These are phyloP conservation scores for Rhagoletis pomonella DNA, from an alignment of 1,140 invertebrate species.

Conservation along the genomic window DNA sequence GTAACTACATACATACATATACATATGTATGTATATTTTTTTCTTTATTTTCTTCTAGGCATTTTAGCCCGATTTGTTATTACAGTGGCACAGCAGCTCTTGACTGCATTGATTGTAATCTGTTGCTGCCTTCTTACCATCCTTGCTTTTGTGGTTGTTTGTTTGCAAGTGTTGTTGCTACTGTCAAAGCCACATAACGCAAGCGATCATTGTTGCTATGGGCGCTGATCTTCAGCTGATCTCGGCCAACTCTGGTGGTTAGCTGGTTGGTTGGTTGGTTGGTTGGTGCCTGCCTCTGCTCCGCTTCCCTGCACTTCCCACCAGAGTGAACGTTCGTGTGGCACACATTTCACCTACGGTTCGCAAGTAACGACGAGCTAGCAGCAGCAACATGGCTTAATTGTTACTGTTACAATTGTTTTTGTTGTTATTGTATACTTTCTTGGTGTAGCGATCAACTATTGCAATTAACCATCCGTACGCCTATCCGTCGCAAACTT, in stretches of 20 bases:
- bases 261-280: no score
- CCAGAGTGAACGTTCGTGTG: conserved; percentile 29
- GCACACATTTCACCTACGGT: conserved; percentile 43
- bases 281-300: neutral
- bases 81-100: neutral
- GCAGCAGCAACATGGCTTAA: neutral
- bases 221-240: conserved; percentile 49
- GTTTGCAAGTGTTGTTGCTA: neutral
- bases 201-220: conserved; percentile 24
- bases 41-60: neutral
- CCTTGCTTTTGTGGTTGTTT: neutral
- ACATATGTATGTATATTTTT: neutral
- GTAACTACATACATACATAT: neutral
- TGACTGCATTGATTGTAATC: conserved; percentile 38
- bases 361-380: neutral
- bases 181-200: neutral
- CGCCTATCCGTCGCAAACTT: conserved; percentile 13
- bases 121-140: conserved; percentile 3
- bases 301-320: neutral
- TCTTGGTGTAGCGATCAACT: neutral
- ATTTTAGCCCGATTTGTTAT: neutral
- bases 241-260: conserved; percentile 32
- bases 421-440: neutral
- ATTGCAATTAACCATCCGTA: neutral
- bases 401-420: conserved; percentile 34